Base-by-base conservation (phyloP, 1,140 invertebrate species). In the Phocides pigmalion region DNA sequence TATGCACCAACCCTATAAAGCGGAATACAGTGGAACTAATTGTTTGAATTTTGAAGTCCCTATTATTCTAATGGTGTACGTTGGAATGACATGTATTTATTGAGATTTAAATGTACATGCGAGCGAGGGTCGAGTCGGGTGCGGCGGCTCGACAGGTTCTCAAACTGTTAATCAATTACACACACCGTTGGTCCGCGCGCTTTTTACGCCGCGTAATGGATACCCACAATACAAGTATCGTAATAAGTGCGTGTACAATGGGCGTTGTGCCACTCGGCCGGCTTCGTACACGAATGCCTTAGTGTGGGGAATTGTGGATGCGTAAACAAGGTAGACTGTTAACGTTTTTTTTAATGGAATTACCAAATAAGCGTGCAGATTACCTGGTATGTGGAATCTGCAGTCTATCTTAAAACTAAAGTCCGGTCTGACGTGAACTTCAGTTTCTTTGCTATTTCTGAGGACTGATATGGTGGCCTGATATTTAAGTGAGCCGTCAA, bases 131-230 rank as follows among this genome's bases (percentile, higher is more conserved):
- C 63, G 53, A 49, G 51, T 49, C 63, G 61, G 41, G 47, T 68
- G 9, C 70, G 66, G 68, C 15, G n/a, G 47, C 12, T 56, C 51
- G 64, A 46, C 64, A 63, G 65, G 50, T 58, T 66, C 65, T 66
- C 63, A 49, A 84, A 83, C 79, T 81, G 84, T 78, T 83, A 86
- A 86, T 88, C 84, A 85, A 87, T 90, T 88, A 87, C 81, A 82
- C 84, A 83, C 76, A 59, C 79, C 76, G 82, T 77, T 84, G 86
- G 76, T 63, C 78, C 39, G 71, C 76, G 76, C 77, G 76, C 79
- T 88, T 86, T 87, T 87, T 86, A 76, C 79, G 73, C 70, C 72
- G 58, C 74, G 87, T 90, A 90, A 88, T 90, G 85, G 79, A 88
- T 85, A 88, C 82, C n/a, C 79, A 73, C 81, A 79, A 75, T 73